Percentiles rank a stretch among this genome's conserved stretches.
These are phyloP conservation scores for Oxyscelio sp. DNA, from an alignment of 2,888 invertebrate genomes.

Conservation along the genomic window DNA sequence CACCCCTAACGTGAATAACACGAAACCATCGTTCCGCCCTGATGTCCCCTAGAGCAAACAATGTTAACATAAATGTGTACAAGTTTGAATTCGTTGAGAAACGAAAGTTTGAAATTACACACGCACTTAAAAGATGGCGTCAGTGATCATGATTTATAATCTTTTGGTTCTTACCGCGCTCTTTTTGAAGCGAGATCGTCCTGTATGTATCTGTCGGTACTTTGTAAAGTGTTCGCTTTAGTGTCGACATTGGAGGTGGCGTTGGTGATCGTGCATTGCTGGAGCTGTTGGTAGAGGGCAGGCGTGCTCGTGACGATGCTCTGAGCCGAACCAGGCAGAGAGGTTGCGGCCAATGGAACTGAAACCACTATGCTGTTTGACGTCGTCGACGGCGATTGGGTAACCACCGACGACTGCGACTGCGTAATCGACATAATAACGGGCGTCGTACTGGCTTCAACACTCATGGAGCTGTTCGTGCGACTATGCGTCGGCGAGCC, in stretches of 20 bases:
- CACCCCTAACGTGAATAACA: no score
- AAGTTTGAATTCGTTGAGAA: no score
- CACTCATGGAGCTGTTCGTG: constrained; percentile 79
- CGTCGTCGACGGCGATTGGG: constrained; percentile 82
- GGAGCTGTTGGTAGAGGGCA: constrained; percentile 87
- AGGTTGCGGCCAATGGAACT: constrained; percentile 90
- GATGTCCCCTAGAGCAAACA: no score
- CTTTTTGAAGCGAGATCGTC: constrained; percentile 88
- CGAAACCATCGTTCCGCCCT: no score
- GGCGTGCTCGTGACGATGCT: constrained; percentile 84
- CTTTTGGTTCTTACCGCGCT: no score
- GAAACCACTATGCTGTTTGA: constrained; percentile 91
- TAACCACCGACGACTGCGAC: constrained; percentile 81
- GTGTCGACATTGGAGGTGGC: constrained; percentile 78
- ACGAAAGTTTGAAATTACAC: no score
- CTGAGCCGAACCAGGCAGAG: constrained; percentile 84
- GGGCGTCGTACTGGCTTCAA: constrained; percentile 83
- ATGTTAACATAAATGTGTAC: no score
- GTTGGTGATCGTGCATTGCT: constrained; percentile 84
- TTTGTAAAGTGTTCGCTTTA: constrained; percentile 85
- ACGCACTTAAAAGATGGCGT: no score
- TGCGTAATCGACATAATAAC: constrained; percentile 86
- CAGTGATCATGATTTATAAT: no score
- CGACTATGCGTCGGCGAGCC: constrained; percentile 82
- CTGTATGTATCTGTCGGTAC: constrained; percentile 88